Evolutionary conservation across 92 coral and sea anemone species (phyloP), one percentile per base, ranked within the genome.

Genomic region (Porites evermanni): DNA sequence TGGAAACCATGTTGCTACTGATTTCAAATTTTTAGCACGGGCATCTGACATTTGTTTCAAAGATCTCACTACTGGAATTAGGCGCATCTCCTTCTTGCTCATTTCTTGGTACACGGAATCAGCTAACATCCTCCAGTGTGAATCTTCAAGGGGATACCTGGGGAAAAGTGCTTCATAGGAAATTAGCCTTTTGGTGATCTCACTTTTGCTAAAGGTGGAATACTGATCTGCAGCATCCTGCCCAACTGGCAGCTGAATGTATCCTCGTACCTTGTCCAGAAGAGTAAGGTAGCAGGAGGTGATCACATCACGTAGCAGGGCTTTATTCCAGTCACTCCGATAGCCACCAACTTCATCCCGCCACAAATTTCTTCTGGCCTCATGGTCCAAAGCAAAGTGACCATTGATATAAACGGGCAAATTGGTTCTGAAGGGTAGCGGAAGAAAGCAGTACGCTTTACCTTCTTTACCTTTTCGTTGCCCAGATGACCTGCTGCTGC

Each of bases 371-470:
- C 93, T 32, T 26, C 95, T 70, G 29, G 81, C 80, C 77, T 89
- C 92, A 29, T 90, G 91, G 65, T 89, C 76, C 32, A 91, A 73
- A 29, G 92, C 94, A 83, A 93, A 93, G 59, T 93, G 96, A 0
- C 96, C 96, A 78, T 93, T 93, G 26, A 93, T 81, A 82, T 90
- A 91, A 52, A 93, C 92, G 12, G 96, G 96, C 23, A 93, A 77
- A 53, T 88, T 90, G 1, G 96, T 93, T 52, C 53, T 77, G 18
- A 87, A 84, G 16, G 97, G 95, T 8, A 94, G 92, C 2, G 73
- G 72, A 12, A 80, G 85, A 52, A 80, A 80, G 32, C 69, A 75
- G 53, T 74, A 53, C 7, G 66, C 67, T 21, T 65, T 78, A 21
- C 64, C 44, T 4, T 14, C 16, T 54, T 3, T 78, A 7, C n/a